A percentile compares a stretch with the other conserved stretches of the same genome.
Evolutionary conservation across 1,140 invertebrate genomes (phyloP).

Genomic region (Globodera rostochiensis): DNA sequence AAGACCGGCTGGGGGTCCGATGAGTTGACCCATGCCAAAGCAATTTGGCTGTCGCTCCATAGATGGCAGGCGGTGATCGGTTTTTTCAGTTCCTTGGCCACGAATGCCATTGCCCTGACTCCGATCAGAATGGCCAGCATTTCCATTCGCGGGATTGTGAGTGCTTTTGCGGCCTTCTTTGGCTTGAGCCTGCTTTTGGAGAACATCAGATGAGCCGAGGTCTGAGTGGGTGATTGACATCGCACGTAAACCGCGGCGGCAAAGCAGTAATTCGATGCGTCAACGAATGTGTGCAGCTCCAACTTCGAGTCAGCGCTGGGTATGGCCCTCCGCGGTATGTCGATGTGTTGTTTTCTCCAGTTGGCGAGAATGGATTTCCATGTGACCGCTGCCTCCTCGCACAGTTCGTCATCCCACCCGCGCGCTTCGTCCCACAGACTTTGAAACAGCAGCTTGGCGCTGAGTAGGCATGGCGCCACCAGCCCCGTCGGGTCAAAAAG

Average conservation of each 20-base stretch:
- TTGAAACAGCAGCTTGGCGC: neutral
- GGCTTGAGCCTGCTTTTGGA: neutral
- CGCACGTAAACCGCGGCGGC: neutral
- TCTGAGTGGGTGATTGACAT: neutral
- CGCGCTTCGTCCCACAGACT: neutral
- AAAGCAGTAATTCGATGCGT: neutral
- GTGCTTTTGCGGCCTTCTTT: no score
- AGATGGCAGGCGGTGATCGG: neutral
- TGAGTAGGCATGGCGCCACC: slow-evolving; percentile 31
- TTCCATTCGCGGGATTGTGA: no score
- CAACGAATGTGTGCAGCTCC: neutral
- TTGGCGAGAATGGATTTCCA: neutral
- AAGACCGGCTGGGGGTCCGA: neutral
- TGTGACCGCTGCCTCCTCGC: neutral
- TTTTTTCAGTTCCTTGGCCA: neutral
- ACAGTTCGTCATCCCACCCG: neutral
- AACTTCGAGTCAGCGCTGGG: neutral
- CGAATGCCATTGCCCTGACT: neutral
- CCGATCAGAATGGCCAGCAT: no score
- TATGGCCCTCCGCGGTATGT: neutral
- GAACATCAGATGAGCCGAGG: neutral
- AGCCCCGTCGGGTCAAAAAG: slow-evolving; percentile 39
- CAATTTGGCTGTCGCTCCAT: neutral
- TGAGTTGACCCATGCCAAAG: neutral
- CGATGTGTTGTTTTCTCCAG: neutral